Percentiles rank a stretch among this genome's conserved stretches.
These are phyloP conservation scores for Eristalinus sepulchralis DNA, from an alignment of 2,888 invertebrate genomes.

Conservation along the genomic window DNA sequence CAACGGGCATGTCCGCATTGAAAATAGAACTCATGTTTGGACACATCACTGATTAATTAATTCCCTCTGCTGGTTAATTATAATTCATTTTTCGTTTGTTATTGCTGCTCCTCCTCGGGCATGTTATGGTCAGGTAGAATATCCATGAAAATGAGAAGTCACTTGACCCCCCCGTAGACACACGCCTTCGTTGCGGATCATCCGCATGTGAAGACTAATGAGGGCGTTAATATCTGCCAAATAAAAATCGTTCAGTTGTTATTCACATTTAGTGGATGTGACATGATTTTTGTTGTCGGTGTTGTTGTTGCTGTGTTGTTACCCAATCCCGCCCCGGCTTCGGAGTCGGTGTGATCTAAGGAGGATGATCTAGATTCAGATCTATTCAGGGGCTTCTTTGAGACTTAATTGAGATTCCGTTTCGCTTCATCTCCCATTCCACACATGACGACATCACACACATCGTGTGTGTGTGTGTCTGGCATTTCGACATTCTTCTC, in stretches of 20 bases:
- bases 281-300: not conserved
- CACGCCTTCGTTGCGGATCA: not conserved
- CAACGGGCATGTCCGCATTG: constrained; percentile 46
- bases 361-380: constrained; percentile 51
- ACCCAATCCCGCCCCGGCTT: not conserved
- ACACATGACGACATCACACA: constrained; percentile 3
- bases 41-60: constrained; percentile 72
- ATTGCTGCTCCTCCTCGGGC: not conserved
- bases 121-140: not conserved
- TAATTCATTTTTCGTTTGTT: constrained; percentile 57
- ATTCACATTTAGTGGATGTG: constrained; percentile 24
- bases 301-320: not conserved
- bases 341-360: constrained; percentile 38
- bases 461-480: constrained; percentile 4
- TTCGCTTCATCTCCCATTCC: not conserved
- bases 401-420: constrained; percentile 57
- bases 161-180: not conserved
- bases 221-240: constrained; percentile 72
- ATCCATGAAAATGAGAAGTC: not conserved
- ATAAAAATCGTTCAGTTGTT: constrained; percentile 68
- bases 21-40: constrained; percentile 67
- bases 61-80: constrained; percentile 70
- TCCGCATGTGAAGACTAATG: constrained; percentile 65
- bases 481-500: constrained; percentile 5
- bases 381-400: constrained; percentile 22